Base-by-base conservation (phyloP, 1,140 invertebrate species). In the Pseudomyrmex concolor region DNA sequence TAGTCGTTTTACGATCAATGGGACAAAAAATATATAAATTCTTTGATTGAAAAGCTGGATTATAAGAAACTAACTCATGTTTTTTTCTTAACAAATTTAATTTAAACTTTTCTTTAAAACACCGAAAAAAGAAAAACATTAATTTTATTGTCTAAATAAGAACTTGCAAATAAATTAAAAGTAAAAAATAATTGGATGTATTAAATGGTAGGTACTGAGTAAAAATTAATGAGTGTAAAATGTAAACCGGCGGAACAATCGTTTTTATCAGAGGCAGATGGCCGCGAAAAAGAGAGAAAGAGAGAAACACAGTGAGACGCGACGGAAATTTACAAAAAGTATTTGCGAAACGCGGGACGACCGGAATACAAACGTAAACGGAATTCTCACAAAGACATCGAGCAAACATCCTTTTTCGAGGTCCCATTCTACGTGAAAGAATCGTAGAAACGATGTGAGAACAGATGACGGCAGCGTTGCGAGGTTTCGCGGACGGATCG, bases 361-460 rank as follows among this genome's bases (percentile, higher is more conserved):
- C 45, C 55, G 67, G 82, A 74, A 84, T 87, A 86, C 68, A 57
- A 86, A 83, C 66, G 71, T 66, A 78, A 87, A 87, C 83, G 77
- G 62, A 67, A 88, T 78, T 88, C 77, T 86, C 83, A 88, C 86
- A 87, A 88, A 88, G 86, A 72, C 83, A 87, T 85, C 71, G 72
- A 43, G 57, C 77, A 70, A 88, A 88, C 86, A 87, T 88, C 63
- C 77, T 88, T 85, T 88, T 85, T 88, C 84, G 84, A 83, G 86
- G 68, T 83, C 67, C 72, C 68, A 88, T 88, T 88, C 86, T 80
- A 84, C 84, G 80, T 86, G 87, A 89, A 84, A 88, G 84, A 89
- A 89, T 88, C 86, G 80, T 89, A 89, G 87, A 84, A 86, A 89
- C 80, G 87, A 89, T 85, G 86, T 89, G 86, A 88, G 86, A 89